Percentiles rank a stretch among this genome's conserved stretches.
Conservation (phyloP, 2,888 invertebrate genomes). For the Rhimphoctona megacephalus region DNA sequence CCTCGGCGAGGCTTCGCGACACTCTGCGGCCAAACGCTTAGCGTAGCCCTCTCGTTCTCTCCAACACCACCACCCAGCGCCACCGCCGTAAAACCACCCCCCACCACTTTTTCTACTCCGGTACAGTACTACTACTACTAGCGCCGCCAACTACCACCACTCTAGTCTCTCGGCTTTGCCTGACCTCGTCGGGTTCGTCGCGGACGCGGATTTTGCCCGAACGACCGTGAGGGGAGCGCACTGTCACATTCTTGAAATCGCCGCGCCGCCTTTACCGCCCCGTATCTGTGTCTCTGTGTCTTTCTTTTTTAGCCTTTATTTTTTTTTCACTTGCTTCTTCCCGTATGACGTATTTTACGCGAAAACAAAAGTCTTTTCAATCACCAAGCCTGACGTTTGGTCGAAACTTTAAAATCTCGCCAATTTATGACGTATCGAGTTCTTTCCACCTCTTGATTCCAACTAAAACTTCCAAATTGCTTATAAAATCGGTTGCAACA, state of each 20-base stretch:
- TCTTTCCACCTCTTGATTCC: neutral
- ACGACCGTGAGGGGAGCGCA: constrained; percentile 77
- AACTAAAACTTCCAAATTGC: constrained; percentile 9
- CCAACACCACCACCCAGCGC: constrained; percentile 34
- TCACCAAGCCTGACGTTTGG: neutral
- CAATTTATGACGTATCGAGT: constrained; percentile 6
- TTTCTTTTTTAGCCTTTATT: constrained; percentile 2
- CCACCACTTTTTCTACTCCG: constrained; percentile 31
- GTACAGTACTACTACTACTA: constrained; percentile 40
- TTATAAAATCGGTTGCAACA: constrained; percentile 4
- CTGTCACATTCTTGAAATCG: constrained; percentile 80
- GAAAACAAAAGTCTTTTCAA: neutral
- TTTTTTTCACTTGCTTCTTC: neutral
- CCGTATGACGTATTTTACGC: neutral
- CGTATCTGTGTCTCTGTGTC: neutral
- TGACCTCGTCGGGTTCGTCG: constrained; percentile 75
- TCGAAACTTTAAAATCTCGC: neutral
- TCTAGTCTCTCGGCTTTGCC: constrained; percentile 36
- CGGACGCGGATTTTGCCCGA: constrained; percentile 71
- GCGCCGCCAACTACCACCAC: constrained; percentile 63
- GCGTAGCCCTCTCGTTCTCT: constrained; percentile 48
- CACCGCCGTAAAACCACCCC: neutral
- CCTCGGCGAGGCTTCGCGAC: constrained; percentile 64
- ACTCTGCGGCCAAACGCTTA: constrained; percentile 52
- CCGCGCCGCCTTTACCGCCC: constrained; percentile 57